Evolutionary conservation across 2,888 invertebrate species (phyloP).

Genomic region (Doris montereyensis): DNA sequence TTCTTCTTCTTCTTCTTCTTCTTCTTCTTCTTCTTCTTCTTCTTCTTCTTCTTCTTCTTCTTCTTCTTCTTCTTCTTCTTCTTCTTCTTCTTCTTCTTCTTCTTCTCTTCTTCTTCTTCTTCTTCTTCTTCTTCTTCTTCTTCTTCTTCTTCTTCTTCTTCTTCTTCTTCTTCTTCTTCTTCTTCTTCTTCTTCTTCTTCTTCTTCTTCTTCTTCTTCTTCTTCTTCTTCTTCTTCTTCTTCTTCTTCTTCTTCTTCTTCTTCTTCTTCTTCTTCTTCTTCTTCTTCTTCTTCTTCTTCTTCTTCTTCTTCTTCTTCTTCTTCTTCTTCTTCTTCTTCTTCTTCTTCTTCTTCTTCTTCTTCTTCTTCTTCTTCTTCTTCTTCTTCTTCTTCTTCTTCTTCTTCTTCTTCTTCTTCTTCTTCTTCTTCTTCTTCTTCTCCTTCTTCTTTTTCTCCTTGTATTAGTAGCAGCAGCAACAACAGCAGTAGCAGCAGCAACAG

Average conservation of each 20-base stretch:
- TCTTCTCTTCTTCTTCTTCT: neutral
- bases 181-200: neutral
- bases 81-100: neutral
- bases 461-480: neutral
- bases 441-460: neutral
- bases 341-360: neutral
- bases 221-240: too few relatives aligned
- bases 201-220: neutral
- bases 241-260: too few relatives aligned
- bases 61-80: neutral
- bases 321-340: neutral
- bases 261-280: too few relatives aligned
- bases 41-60: neutral
- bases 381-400: neutral
- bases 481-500: neutral
- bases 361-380: neutral
- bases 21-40: neutral
- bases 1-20: slow-evolving; percentile 4
- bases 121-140: too few relatives aligned
- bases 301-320: neutral
- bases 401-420: neutral
- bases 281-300: neutral
- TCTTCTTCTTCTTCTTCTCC: neutral
- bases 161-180: neutral
- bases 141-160: neutral